phyloP scores from a whole-genome alignment of 2,113 vertebrate species.

The Sisor rabdophorus region DNA sequence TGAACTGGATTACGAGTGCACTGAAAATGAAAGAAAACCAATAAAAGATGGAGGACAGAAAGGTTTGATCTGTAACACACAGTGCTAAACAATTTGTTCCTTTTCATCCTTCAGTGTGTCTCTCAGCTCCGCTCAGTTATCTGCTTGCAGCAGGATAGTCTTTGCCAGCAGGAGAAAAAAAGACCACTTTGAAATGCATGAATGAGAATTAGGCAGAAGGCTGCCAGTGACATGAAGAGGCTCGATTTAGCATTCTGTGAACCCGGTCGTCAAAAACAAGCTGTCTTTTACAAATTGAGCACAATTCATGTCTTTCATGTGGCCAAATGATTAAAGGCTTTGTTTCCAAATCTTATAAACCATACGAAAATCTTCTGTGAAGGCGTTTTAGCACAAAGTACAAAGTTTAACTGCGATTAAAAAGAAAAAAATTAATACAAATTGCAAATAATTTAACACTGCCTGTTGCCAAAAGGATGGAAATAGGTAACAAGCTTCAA shows the following conservation, averaged over 20 bases:
- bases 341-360: constrained; percentile 7
- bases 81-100: constrained; percentile 37
- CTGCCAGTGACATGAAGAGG: constrained; percentile 35
- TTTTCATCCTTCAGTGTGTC: constrained; percentile 34
- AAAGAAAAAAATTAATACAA: not conserved
- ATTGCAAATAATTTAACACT: constrained; percentile 4
- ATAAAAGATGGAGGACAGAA: not conserved
- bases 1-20: not conserved
- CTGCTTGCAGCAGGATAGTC: constrained; percentile 31
- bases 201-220: constrained; percentile 31
- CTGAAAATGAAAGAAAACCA: constrained; percentile 4
- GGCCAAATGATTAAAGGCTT: constrained; percentile 10
- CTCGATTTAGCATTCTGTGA: constrained; percentile 32
- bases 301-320: constrained; percentile 22
- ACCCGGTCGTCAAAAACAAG: constrained; percentile 26
- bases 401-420: not conserved
- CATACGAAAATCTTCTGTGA: not conserved
- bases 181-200: constrained; percentile 31
- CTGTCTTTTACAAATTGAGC: constrained; percentile 33
- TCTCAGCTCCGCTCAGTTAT: constrained; percentile 35
- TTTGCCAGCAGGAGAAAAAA: constrained; percentile 37
- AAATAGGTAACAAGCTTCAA: constrained; percentile 1
- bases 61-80: constrained; percentile 19
- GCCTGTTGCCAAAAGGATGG: not conserved
- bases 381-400: not conserved